These are phyloP conservation scores for Microcebus jonahi DNA, from an alignment of 2,113 vertebrate genomes.

Conservation along the genomic window DNA sequence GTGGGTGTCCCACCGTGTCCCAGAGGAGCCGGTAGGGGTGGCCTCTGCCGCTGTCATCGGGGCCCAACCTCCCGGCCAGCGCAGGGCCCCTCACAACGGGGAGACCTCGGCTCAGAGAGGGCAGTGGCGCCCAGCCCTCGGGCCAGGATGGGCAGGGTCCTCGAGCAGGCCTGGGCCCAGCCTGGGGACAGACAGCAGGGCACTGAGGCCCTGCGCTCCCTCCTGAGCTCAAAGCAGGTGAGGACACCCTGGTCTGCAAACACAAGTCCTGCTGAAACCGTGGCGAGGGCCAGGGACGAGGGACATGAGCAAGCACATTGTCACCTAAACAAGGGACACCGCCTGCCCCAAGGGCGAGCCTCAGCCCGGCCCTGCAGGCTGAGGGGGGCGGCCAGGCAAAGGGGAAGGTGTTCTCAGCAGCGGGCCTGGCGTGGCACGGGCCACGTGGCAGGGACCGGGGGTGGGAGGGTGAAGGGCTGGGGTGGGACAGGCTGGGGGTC, in stretches of 20 bases:
- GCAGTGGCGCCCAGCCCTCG: background rate
- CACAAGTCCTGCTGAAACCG: accelerated
- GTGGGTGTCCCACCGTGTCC: accelerated
- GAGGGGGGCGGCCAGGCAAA: accelerated
- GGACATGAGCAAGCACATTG: accelerated
- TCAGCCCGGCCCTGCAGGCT: background rate
- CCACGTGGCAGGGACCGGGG: accelerated
- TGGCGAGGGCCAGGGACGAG: accelerated
- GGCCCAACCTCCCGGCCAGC: background rate
- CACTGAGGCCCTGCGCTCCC: too few species aligned
- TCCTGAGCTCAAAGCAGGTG: background rate
- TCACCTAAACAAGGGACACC: background rate
- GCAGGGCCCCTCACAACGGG: accelerated
- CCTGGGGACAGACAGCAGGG: accelerated
- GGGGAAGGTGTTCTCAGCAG: background rate
- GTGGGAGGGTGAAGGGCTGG: too few species aligned
- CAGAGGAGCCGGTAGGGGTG: background rate
- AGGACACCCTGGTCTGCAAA: background rate
- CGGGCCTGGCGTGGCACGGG: background rate
- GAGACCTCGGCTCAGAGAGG: background rate
- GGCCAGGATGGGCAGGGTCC: background rate
- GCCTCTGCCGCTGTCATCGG: background rate
- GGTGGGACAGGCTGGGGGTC: accelerated
- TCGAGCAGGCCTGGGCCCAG: background rate
- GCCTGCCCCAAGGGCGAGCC: background rate